Evolutionary conservation across 2,888 invertebrate genomes (phyloP), one percentile per base, ranked within the genome.

Genomic region (Chloroclysta siterata): DNA sequence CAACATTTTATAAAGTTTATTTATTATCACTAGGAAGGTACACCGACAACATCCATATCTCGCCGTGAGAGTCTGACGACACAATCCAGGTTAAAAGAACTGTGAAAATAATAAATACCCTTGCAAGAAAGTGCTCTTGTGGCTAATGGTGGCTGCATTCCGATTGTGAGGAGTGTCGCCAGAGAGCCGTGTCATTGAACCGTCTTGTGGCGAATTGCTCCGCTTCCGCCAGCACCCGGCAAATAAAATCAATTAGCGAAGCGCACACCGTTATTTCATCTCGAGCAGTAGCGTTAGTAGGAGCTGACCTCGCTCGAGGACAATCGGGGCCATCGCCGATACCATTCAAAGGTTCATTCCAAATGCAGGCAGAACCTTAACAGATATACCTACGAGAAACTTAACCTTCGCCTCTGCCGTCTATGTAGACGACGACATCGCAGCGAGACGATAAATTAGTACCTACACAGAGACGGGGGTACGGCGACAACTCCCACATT

Each of bases 141-240:
- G 71, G 75, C 73, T 80, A 81, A 79, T 80, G 74, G 76, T 81
- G 72, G 75, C 84, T 82, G 85, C 87, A 88, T 88, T 87, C 88
- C 87, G 73, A 73, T 74, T 76, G 76, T 78, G 78, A 77, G 79
- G 75, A 79, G 78, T 80, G 79, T 79, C 79, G 79, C 73, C 76
- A 70, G 76, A 75, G 82, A 77, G 76, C 65, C 78, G 85, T 86
- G 90, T 90, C 89, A 83, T 84, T 89, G 90, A 90, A 89, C 90
- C 79, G 78, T 76, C 81, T 79, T 81, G 82, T 83, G 73, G 82
- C 83, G 81, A 86, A 87, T 82, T 81, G 82, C 80, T 76, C 79
- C 74, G 84, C 81, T 88, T 87, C 86, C 85, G 86, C 78, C 79
- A 82, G 75, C 79, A 81, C 79, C 76, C 77, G 70, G 81, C 79